Evolutionary conservation across 2,113 vertebrate species (phyloP).

Genomic region (Puffinus mauretanicus): DNA sequence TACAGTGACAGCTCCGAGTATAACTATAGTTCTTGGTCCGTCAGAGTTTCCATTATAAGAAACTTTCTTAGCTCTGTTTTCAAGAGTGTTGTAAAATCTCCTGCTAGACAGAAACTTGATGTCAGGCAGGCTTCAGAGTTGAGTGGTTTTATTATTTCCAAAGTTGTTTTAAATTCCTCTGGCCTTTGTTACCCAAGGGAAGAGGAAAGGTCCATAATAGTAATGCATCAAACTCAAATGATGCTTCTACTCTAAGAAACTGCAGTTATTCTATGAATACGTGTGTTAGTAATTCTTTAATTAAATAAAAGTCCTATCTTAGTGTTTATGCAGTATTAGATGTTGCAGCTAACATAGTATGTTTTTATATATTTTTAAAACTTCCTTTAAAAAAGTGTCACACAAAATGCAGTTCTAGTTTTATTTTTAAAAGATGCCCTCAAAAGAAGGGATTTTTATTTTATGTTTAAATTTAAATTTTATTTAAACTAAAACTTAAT

Average conservation of each 20-base stretch:
- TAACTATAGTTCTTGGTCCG: not conserved
- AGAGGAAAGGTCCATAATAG: not conserved
- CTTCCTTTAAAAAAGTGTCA: not conserved
- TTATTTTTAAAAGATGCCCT: not conserved
- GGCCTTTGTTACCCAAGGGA: not conserved
- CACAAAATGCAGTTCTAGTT: not conserved
- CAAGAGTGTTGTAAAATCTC: not conserved
- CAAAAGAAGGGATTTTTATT: not conserved
- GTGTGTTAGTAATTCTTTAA: not conserved
- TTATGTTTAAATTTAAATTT: not conserved
- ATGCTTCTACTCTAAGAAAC: not conserved
- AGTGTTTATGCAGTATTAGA: not conserved
- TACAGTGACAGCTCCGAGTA: not conserved
- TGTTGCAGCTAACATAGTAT: not conserved
- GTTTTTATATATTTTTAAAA: not conserved
- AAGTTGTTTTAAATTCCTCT: not conserved
- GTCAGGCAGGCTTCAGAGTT: not conserved
- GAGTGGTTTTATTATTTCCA: not conserved
- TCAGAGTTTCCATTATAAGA: not conserved
- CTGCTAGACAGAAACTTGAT: not conserved
- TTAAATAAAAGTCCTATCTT: not conserved
- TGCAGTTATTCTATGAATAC: not conserved
- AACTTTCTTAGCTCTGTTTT: not conserved
- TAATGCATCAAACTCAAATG: not conserved
- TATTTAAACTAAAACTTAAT: not conserved